These are phyloP conservation scores for Halcyon senegalensis DNA, from an alignment of 2,113 vertebrate genomes.

Conservation along the genomic window DNA sequence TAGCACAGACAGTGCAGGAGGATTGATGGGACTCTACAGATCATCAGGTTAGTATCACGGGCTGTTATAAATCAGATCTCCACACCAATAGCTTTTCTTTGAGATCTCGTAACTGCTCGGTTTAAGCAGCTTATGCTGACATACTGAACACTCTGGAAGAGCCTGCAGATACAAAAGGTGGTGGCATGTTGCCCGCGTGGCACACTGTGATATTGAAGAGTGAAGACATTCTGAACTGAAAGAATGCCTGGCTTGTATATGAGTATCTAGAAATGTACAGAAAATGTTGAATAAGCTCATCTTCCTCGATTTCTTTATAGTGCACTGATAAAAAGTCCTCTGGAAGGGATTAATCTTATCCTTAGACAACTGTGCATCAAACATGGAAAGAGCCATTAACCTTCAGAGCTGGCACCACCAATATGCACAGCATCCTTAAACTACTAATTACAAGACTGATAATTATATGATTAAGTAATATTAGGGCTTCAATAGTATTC, in stretches of 20 bases:
- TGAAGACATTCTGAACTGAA: background rate
- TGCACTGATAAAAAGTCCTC: background rate
- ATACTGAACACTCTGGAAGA: background rate
- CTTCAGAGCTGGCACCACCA: background rate
- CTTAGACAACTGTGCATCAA: background rate
- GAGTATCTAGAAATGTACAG: background rate
- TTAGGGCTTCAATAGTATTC: background rate
- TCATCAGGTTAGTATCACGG: slow-evolving; percentile 74
- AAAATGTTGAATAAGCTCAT: background rate
- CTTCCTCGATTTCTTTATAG: background rate
- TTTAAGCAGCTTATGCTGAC: background rate
- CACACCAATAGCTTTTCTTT: background rate
- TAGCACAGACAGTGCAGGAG: slow-evolving; percentile 81
- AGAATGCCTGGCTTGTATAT: background rate
- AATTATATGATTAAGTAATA: background rate
- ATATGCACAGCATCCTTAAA: background rate
- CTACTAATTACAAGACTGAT: background rate
- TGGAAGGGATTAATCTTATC: background rate
- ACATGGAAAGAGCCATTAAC: background rate
- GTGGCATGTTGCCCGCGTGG: fast-evolving
- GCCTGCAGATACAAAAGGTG: background rate
- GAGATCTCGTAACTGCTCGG: background rate
- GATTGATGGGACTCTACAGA: slow-evolving; percentile 78
- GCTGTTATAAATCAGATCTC: background rate
- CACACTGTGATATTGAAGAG: background rate